phyloP scores from a whole-genome alignment of 23 tunicate species.

The Diplosoma virens region DNA sequence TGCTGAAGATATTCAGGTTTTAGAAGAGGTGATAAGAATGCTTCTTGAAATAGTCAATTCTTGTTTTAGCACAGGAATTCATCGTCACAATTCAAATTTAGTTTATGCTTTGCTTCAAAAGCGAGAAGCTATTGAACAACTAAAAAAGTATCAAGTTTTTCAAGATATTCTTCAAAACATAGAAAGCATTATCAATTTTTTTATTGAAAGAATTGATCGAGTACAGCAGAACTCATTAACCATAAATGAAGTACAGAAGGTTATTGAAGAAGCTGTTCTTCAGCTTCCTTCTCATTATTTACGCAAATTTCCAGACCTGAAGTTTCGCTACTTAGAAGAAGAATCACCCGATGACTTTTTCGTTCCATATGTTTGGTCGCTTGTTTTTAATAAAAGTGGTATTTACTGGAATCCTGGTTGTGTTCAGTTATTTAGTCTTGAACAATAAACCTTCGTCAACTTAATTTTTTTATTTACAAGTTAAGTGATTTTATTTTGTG shows the following conservation, averaged over 20 bases:
- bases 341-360: conserved; percentile 93
- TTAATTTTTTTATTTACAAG: too few species aligned
- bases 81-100: conserved; percentile 71
- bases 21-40: conserved; percentile 76
- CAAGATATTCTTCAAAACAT: conserved; percentile 87
- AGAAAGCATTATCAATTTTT: conserved; percentile 71
- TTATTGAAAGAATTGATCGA: conserved; percentile 45
- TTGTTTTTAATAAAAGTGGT: conserved; percentile 75
- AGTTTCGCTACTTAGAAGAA: conserved; percentile 90
- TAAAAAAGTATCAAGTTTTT: conserved; percentile 44
- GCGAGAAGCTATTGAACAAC: conserved; percentile 46
- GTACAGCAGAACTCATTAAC: conserved; percentile 43
- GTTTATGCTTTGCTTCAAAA: conserved; percentile 81
- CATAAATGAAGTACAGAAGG: conserved; percentile 52
- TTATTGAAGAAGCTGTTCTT: conserved; percentile 60
- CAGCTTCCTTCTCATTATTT: conserved; percentile 80
- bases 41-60: conserved; percentile 88
- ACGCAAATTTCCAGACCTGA: conserved; percentile 77
- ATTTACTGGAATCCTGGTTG: conserved; percentile 91
- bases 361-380: conserved; percentile 97
- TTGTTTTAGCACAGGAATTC: conserved; percentile 58
- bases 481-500: too few species aligned
- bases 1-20: conserved; percentile 42
- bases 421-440: conserved; percentile 75
- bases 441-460: too few species aligned